Evolutionary conservation across 2,797 vertebrate genomes (phyloP), one percentile per base, ranked within the genome.

Genomic region (Pipistrellus pipistrellus): DNA sequence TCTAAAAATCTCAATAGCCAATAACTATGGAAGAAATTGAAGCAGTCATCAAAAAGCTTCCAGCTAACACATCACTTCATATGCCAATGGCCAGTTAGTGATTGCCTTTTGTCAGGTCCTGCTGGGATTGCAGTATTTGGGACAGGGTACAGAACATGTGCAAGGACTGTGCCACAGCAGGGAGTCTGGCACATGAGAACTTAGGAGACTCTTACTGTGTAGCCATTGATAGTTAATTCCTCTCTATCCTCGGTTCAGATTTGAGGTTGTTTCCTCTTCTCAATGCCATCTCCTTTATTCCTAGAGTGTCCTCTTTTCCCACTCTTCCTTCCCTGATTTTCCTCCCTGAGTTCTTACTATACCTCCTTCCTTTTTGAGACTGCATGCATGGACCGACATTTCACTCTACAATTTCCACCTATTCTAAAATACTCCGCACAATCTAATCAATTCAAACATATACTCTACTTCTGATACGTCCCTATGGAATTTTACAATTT

Each of bases 401-500:
- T 78, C 11, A 59, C 48, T 66, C 84, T 85, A 30, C 1, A 62
- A 59, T n/a, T 82, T 89, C 85, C 82, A 46, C 53, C 69, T 81
- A 68, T 32, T 92, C 46, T 85, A 75, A 59, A 76, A 85, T 38
- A 76, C 51, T 71, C 55, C 64, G 8, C 51, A 83, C 46, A 59
- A 68, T n/a, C 27, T 51, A 83, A 68, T 27, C 71, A 84, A 72
- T 78, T 93, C 77, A 68, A 92, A 90, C 57, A 71, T 7, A 10
- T 17, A 73, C 32, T 78, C 48, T 38, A 85, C 64, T 73, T 81
- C 23, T 85, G 83, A 92, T 11, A 90, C 10, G 68, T 71, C 59
- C 57, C 21, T 62, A 83, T n/a, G n/a, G n/a, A n/a, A n/a, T 15
- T 87, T 91, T 73, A 35, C 86, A 51, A 20, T 87, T 91, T 73